Evolutionary conservation across 2,113 vertebrate species (phyloP), one percentile per base, ranked within the genome.

Genomic region (pig (Sus scrofa)): DNA sequence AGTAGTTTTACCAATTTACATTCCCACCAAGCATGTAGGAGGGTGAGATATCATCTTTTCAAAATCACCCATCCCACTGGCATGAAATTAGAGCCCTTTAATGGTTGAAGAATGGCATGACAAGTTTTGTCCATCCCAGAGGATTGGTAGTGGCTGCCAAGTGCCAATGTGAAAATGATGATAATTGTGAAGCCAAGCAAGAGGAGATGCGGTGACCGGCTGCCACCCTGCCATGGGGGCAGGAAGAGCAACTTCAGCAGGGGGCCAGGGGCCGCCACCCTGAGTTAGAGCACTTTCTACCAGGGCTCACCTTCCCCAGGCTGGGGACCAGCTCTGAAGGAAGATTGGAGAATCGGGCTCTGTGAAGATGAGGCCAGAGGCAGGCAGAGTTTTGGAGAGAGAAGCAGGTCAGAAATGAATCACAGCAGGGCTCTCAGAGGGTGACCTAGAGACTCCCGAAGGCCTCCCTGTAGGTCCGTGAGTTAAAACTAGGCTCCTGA

Each of bases 151-250:
- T 18, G 14, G 9, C 22, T 32, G 0, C 7, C 3, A 5, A 14
- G 30, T 2, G 7, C 56, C 14, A n/a, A 39, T 26, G 5, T 54
- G 26, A 73, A 32, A 60, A 39, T 16, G 19, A 37, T 7, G 1
- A 54, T 11, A 39, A 12, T 2, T 7, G 2, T 58, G 2, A 32
- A 26, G 6, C 44, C 30, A 37, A 70, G 15, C 5, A 1, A 2
- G 19, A 56, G 32, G 22, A 26, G 19, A n/a, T 1, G 0, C 20
- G 11, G 52, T 4, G 26, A 34, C 5, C 7, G 32, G 10, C 44
- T 18, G 0, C 68, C 56, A 5, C 22, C 9, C 13, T 0, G 2
- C 12, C 27, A 16, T 1, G 0, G 1, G 0, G 2, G 18, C 30
- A 8, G 6, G 15, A 8, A 54, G 44, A 26, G 39, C 0, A 37